Conservation (phyloP, 2,113 vertebrate species). For the Periophthalmus modestus region DNA sequence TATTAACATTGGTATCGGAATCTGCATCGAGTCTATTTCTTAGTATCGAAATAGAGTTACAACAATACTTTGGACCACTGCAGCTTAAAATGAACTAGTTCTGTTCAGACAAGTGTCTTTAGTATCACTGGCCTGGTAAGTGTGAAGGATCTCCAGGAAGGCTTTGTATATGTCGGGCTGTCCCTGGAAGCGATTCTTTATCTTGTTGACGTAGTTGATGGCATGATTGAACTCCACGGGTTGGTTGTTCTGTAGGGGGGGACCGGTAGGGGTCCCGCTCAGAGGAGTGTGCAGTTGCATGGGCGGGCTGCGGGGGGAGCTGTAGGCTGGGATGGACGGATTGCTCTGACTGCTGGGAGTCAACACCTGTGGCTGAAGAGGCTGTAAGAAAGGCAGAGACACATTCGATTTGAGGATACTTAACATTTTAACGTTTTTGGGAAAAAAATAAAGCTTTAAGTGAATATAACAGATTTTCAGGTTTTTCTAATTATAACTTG, state of each 20-base stretch:
- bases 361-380: constrained; percentile 87
- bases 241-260: constrained; percentile 96
- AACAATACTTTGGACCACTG: too few relatives aligned
- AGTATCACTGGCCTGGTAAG: constrained; percentile 87
- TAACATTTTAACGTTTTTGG: too few relatives aligned
- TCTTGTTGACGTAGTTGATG: constrained; percentile 99
- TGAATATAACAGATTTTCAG: too few relatives aligned
- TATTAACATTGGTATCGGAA: too few relatives aligned
- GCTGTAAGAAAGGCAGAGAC: constrained; percentile 64
- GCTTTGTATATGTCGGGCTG: constrained; percentile 99
- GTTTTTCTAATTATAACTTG: too few relatives aligned
- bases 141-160: constrained; percentile 98
- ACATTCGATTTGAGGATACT: too few relatives aligned
- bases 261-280: constrained; percentile 89
- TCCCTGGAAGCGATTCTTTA: constrained; percentile 98
- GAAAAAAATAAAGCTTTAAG: too few relatives aligned
- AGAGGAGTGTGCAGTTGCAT: constrained; percentile 82
- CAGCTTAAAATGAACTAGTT: too few relatives aligned
- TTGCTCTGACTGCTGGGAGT: constrained; percentile 89
- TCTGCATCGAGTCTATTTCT: too few relatives aligned
- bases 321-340: constrained; percentile 88
- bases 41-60: too few relatives aligned
- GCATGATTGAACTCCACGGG: constrained; percentile 98
- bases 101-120: too few relatives aligned
- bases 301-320: constrained; percentile 90